phyloP scores from a whole-genome alignment of 2,113 vertebrate species.

The Recurvirostra avosetta region DNA sequence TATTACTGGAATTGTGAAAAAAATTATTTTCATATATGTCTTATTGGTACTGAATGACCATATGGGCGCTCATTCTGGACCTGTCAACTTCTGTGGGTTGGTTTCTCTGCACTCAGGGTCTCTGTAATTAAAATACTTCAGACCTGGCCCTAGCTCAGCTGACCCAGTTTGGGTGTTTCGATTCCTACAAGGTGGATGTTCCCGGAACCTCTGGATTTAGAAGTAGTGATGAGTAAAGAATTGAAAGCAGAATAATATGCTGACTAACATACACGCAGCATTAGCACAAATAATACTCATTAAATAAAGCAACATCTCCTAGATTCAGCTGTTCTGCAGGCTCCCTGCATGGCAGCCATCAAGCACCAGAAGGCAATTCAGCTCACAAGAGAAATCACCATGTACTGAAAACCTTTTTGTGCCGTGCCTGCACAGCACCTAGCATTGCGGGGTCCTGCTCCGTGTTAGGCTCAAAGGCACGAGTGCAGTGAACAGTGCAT shows the following conservation, averaged over 20 bases:
- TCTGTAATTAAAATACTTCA: background rate
- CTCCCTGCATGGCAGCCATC: background rate
- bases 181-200: background rate
- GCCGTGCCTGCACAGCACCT: background rate
- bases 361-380: background rate
- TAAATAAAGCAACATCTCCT: background rate
- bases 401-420: background rate
- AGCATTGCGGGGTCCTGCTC: background rate
- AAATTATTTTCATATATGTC: background rate
- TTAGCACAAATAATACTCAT: background rate
- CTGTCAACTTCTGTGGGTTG: rapidly evolving
- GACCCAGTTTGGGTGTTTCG: background rate
- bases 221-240: background rate
- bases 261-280: background rate
- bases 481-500: background rate
- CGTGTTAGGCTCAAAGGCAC: background rate
- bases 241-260: background rate
- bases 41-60: background rate
- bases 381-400: background rate
- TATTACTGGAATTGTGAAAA: background rate
- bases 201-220: background rate
- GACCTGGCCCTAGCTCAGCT: background rate
- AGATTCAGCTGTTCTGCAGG: background rate
- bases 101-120: background rate
- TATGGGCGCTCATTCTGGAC: background rate